Percentiles rank a stretch among this genome's conserved stretches.
phyloP scores from a whole-genome alignment of 2,888 invertebrate genomes.

The Thyatira batis region DNA sequence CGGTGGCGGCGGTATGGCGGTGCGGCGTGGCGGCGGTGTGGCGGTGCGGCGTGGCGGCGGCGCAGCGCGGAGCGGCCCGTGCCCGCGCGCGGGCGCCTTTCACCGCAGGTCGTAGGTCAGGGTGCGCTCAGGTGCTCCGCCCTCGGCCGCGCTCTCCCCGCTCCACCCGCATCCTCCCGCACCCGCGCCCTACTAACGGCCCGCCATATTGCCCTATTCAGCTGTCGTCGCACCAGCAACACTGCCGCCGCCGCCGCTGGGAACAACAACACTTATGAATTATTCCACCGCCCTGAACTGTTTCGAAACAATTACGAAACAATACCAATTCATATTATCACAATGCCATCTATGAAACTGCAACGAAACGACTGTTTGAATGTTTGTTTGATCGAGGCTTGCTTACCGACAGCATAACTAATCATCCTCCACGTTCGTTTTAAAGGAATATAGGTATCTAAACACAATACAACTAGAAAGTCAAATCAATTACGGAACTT shows the following conservation, averaged over 20 bases:
- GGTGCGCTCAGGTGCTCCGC: constrained; percentile 82
- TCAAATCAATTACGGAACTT: not conserved
- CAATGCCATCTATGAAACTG: constrained; percentile 66
- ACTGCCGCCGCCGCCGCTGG: constrained; percentile 58
- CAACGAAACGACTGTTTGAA: constrained; percentile 29
- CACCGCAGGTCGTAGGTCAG: constrained; percentile 81
- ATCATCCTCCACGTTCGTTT: constrained; percentile 10
- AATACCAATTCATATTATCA: constrained; percentile 72
- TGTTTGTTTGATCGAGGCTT: not conserved
- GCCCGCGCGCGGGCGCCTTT: constrained; percentile 75
- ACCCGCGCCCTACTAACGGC: constrained; percentile 55
- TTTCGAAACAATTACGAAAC: constrained; percentile 78
- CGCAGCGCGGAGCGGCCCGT: constrained; percentile 8
- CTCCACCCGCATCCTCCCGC: constrained; percentile 34
- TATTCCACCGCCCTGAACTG: constrained; percentile 69
- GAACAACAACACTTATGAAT: constrained; percentile 76
- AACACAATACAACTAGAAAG: constrained; percentile 15
- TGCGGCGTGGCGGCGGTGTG: constrained; percentile 35
- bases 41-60: constrained; percentile 62
- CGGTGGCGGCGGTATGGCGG: constrained; percentile 26
- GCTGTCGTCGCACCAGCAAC: constrained; percentile 70
- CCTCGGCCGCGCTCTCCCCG: constrained; percentile 49
- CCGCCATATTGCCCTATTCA: constrained; percentile 78
- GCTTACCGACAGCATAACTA: not conserved
- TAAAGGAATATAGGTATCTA: not conserved